Evolutionary conservation across 2,888 invertebrate genomes (phyloP), one percentile per base, ranked within the genome.

Genomic region (Venustoraphidia nigricollis): DNA sequence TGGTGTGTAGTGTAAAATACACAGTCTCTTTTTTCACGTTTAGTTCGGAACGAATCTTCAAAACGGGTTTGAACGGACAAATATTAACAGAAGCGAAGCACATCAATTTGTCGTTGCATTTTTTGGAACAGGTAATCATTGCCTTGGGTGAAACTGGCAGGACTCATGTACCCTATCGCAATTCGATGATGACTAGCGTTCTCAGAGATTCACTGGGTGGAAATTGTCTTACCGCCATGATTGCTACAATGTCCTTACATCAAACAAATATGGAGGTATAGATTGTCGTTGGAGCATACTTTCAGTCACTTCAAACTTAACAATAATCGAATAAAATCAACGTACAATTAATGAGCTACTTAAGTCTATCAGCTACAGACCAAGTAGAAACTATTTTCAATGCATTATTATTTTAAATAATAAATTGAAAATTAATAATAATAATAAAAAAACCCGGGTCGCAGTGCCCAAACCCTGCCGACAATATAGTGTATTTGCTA

Each of bases 51-150:
- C 62, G 73, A 39, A 66, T 73, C 34, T 63, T 66, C 54, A 73
- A 72, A 57, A 66, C 67, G 41, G 61, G 65, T 35, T 66, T 70
- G 48, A 65, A 64, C 36, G 72, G 72, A 35, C 36, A 38, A 45
- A 62, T 66, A 36, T 57, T 73, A 44, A 64, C 60, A 41, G 73
- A 75, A 58, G 72, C 73, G 8, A 69, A 70, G 54, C 66, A 70
- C 56, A 75, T 75, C 53, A 75, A 75, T 57, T 61, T 73, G 49
- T 73, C 73, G 14, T 61, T 74, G 44, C 73, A 74, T 60, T 73
- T 68, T 60, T 57, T 75, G 54, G 72, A 75, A 57, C 72, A 73
- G 61, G 72, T 68, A 0, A 67, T 67, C 36, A 56, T 65, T 14
- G 66, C 69, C 2, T 53, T 70, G 41, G 64, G 66, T 2, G 63